Conservation (phyloP, 92 coral and sea anemone species). For the Chrysogorgia sp. region DNA sequence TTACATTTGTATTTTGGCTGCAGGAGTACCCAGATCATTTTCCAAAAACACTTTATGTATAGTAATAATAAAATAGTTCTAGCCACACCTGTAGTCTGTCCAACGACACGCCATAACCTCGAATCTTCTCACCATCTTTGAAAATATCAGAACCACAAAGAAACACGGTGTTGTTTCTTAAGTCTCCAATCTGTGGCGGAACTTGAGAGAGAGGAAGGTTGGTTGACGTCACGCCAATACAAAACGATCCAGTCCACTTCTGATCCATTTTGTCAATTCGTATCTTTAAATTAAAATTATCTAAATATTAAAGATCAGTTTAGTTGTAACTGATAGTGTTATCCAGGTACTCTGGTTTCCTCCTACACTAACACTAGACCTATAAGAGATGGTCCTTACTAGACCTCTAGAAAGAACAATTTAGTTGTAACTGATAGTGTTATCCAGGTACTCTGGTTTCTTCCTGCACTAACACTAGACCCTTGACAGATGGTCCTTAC, state of each 20-base stretch:
- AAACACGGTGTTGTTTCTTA: constrained; percentile 86
- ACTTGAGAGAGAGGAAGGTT: constrained; percentile 75
- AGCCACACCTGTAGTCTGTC: constrained; percentile 79
- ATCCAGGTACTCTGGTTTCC: neutral
- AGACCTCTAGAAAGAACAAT: no score
- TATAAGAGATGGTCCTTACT: no score
- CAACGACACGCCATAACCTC: constrained; percentile 82
- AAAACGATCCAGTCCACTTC: constrained; percentile 88
- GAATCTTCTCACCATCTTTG: constrained; percentile 81
- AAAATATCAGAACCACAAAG: constrained; percentile 83
- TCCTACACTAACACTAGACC: neutral
- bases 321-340: neutral
- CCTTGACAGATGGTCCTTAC: no score
- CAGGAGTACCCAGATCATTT: no score
- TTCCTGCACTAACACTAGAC: no score
- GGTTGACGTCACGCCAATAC: constrained; percentile 86
- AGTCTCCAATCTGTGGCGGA: constrained; percentile 73
- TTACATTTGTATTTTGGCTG: no score
- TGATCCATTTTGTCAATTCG: constrained; percentile 73
- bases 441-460: no score
- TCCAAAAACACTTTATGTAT: neutral
- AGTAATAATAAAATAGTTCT: neutral
- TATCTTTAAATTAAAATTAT: constrained; percentile 52
- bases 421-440: no score
- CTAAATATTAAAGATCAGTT: neutral